phyloP scores from a whole-genome alignment of 2,888 invertebrate species.

The Nomada fabriciana region DNA sequence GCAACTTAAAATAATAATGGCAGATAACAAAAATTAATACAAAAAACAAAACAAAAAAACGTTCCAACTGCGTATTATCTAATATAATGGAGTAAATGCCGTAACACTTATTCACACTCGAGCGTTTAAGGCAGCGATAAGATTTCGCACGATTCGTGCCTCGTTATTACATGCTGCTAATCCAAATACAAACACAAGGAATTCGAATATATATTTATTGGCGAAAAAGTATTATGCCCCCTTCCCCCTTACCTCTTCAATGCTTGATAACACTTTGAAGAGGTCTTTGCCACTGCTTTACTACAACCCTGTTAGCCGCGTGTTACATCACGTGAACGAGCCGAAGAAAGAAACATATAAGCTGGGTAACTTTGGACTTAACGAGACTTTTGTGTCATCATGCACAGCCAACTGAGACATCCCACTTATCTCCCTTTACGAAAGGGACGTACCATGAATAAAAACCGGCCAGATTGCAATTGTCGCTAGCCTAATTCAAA shows the following conservation, averaged over 20 bases:
- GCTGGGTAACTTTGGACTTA: conserved; percentile 57
- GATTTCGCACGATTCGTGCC: neutral
- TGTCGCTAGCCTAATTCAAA: conserved; percentile 38
- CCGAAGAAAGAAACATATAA: conserved; percentile 60
- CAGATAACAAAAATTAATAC: too few relatives aligned
- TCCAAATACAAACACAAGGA: neutral
- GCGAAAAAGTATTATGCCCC: neutral
- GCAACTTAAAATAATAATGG: too few relatives aligned
- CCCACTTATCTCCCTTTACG: conserved; percentile 59
- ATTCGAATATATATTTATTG: conserved; percentile 4
- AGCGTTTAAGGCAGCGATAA: neutral
- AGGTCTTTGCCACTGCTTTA: conserved; percentile 49
- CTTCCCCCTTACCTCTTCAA: neutral
- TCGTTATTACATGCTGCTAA: neutral
- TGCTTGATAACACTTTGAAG: conserved; percentile 28
- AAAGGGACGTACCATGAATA: conserved; percentile 54
- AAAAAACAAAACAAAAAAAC: too few relatives aligned
- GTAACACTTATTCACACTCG: neutral
- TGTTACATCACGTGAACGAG: conserved; percentile 49
- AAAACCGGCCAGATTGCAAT: conserved; percentile 55
- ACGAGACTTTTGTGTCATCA: conserved; percentile 67
- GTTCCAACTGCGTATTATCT: too few relatives aligned
- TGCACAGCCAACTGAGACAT: conserved; percentile 60
- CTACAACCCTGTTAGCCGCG: conserved; percentile 22
- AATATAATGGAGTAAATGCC: too few relatives aligned